Conservation (phyloP, 2,888 invertebrate genomes). For the Andrena flavipes region DNA sequence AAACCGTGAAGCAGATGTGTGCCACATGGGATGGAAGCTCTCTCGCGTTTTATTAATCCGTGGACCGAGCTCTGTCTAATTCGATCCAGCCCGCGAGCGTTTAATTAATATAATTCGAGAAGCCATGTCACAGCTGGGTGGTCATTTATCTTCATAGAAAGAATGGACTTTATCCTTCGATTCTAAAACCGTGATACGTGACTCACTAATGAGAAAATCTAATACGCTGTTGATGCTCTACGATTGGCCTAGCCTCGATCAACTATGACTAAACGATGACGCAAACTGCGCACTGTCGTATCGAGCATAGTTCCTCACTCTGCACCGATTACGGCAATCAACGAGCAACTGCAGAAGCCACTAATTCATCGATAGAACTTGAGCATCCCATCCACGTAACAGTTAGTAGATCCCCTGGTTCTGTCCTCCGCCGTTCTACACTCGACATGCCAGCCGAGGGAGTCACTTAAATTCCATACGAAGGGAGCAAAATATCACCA, state of each 20-base stretch:
- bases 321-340: neutral
- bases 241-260: too few species aligned
- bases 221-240: too few species aligned
- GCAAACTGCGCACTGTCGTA: too few species aligned
- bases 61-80: neutral
- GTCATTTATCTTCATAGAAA: neutral
- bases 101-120: neutral
- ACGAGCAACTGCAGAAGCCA: conserved; percentile 9
- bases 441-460: too few species aligned
- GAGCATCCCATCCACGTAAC: neutral
- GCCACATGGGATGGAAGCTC: conserved; percentile 1
- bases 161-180: neutral
- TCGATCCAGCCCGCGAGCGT: neutral
- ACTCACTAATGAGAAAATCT: too few species aligned
- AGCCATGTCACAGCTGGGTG: neutral
- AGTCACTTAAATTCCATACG: too few species aligned
- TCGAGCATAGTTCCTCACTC: neutral
- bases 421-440: too few species aligned
- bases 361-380: neutral
- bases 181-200: neutral
- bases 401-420: neutral
- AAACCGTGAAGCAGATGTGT: conserved; percentile 32
- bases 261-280: too few species aligned
- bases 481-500: too few species aligned
- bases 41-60: conserved; percentile 26